Percentiles rank a stretch among this genome's conserved stretches.
These are phyloP conservation scores for Drosophila setifemur DNA, from an alignment of 1,140 invertebrate genomes.

Conservation along the genomic window DNA sequence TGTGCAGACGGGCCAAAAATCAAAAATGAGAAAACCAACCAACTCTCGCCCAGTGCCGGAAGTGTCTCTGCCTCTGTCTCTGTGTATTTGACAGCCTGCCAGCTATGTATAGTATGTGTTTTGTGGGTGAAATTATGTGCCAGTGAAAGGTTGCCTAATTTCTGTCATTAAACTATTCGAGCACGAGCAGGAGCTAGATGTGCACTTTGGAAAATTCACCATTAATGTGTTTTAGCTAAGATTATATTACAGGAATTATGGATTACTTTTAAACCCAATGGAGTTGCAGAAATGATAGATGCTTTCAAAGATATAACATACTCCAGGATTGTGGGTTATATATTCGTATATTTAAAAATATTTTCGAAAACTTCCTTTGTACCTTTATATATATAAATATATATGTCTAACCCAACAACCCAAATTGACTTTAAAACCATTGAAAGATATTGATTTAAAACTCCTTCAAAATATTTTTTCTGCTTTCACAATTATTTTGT, in stretches of 20 bases:
- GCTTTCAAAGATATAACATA: too few species aligned
- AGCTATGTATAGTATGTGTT: not conserved
- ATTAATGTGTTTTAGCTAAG: too few species aligned
- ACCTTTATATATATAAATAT: too few species aligned
- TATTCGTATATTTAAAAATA: not conserved
- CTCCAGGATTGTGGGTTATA: too few species aligned
- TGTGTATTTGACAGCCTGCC: not conserved
- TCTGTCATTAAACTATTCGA: constrained; percentile 30
- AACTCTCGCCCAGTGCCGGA: constrained; percentile 46
- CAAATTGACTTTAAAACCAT: too few species aligned
- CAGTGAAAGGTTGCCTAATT: constrained; percentile 67
- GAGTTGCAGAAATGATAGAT: too few species aligned
- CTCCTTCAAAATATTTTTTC: too few species aligned
- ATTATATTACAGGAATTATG: too few species aligned
- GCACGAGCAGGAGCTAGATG: constrained; percentile 9
- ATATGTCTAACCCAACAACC: too few species aligned
- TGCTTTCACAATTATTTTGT: too few species aligned
- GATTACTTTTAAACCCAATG: too few species aligned
- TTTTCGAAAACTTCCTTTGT: not conserved
- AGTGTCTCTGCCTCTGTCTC: constrained; percentile 12
- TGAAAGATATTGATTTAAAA: too few species aligned
- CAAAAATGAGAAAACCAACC: constrained; percentile 9
- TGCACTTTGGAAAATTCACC: constrained; percentile 12
- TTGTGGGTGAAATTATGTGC: constrained; percentile 58
- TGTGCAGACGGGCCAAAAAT: constrained; percentile 20